These are phyloP conservation scores for Aix galericulata DNA, from an alignment of 2,113 vertebrate species.

Conservation along the genomic window DNA sequence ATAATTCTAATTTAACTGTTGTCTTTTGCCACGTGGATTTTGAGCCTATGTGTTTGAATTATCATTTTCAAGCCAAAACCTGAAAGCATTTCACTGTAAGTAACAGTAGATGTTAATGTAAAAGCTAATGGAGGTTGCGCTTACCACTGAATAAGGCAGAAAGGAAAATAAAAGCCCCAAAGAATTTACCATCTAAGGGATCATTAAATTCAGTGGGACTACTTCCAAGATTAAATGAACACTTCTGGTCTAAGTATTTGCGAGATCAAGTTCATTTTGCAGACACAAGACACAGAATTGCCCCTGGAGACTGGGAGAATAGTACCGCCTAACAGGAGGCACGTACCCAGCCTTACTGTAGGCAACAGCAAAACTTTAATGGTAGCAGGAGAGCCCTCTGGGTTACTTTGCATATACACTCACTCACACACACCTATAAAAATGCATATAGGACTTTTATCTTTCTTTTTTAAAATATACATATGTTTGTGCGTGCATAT, in stretches of 20 bases:
- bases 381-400: not conserved
- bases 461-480: not conserved
- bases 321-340: not conserved
- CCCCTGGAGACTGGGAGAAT: conserved; percentile 19
- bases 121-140: conserved; percentile 33
- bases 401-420: not conserved
- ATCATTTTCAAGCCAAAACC: conserved; percentile 46
- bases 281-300: not conserved
- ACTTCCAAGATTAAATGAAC: conserved; percentile 61
- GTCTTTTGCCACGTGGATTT: conserved; percentile 9
- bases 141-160: conserved; percentile 27
- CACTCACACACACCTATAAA: not conserved
- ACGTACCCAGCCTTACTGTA: not conserved
- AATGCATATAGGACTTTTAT: not conserved
- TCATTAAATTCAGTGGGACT: conserved; percentile 56
- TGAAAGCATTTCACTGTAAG: conserved; percentile 57
- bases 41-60: not conserved
- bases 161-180: conserved; percentile 26
- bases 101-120: conserved; percentile 47
- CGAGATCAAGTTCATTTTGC: conserved; percentile 46
- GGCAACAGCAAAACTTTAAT: not conserved
- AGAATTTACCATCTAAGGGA: conserved; percentile 30
- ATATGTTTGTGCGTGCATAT: too few relatives aligned
- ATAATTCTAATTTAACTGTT: conserved; percentile 26
- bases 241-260: conserved; percentile 37